These are phyloP conservation scores for Yponomeuta cagnagella DNA, from an alignment of 2,888 invertebrate species.

Conservation along the genomic window DNA sequence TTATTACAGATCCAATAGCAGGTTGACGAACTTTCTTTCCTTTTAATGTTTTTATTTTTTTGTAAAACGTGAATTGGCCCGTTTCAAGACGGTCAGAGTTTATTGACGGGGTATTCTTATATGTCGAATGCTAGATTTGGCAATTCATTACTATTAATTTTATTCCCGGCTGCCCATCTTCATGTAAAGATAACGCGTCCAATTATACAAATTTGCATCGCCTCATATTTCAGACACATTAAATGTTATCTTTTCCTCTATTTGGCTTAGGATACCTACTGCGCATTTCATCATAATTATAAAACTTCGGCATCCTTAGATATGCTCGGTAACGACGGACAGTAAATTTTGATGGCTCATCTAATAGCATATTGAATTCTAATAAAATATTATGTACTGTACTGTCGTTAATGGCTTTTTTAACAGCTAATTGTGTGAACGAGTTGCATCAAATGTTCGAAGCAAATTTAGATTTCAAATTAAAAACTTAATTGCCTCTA, in stretches of 20 bases:
- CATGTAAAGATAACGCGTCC: conserved; percentile 8
- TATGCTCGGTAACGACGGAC: background rate
- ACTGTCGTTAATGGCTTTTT: background rate
- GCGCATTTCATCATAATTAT: background rate
- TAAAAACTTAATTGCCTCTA: background rate
- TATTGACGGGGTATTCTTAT: background rate
- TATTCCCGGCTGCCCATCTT: conserved; percentile 7
- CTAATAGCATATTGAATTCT: background rate
- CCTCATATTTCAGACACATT: conserved; percentile 6
- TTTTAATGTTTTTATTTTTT: background rate
- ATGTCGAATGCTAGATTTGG: background rate
- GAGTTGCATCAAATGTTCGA: background rate
- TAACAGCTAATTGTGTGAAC: background rate
- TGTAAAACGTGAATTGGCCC: background rate
- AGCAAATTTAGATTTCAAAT: background rate
- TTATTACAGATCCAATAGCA: background rate
- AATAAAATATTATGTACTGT: background rate
- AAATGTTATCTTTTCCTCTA: background rate
- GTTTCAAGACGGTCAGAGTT: background rate
- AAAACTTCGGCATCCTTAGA: conserved; percentile 1
- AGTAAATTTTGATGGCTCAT: background rate
- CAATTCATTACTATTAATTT: conserved; percentile 13
- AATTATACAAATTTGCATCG: conserved; percentile 3
- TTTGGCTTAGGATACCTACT: background rate
- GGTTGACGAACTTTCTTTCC: conserved; percentile 1